Evolutionary conservation across 2,888 invertebrate species (phyloP).

Genomic region (Athalia rosae): DNA sequence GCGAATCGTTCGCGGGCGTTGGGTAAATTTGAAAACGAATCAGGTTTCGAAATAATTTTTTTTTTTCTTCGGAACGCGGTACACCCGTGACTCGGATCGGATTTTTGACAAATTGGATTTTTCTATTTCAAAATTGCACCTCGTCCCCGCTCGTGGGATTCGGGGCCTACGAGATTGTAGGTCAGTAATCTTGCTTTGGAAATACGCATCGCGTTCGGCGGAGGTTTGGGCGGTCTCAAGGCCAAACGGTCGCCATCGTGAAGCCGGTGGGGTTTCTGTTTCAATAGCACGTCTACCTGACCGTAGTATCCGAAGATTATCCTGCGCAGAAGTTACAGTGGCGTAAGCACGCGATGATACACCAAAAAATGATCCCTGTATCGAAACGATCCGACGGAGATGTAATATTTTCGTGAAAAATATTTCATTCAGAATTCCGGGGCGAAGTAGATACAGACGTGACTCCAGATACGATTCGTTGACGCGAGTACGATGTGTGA

Average conservation of each 20-base stretch:
- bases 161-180: background rate
- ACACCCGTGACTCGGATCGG: no score
- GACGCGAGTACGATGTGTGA: no score
- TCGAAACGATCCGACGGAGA: background rate
- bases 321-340: conserved; percentile 44
- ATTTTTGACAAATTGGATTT: no score
- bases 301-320: conserved; percentile 37
- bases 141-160: no score
- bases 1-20: background rate
- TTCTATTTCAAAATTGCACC: no score
- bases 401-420: background rate
- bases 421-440: background rate
- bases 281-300: conserved; percentile 57
- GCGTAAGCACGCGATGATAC: conserved; percentile 24
- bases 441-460: no score
- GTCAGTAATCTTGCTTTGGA: conserved; percentile 46
- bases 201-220: conserved; percentile 49
- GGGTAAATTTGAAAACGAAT: no score
- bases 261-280: conserved; percentile 54
- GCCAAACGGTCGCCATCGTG: conserved; percentile 59
- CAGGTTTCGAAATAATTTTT: no score
- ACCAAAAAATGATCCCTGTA: background rate
- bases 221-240: conserved; percentile 55
- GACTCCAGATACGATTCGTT: no score
- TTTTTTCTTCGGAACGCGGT: no score